Base-by-base conservation (phyloP, 2,797 vertebrate genomes). In the Sebastes taczanowskii region DNA sequence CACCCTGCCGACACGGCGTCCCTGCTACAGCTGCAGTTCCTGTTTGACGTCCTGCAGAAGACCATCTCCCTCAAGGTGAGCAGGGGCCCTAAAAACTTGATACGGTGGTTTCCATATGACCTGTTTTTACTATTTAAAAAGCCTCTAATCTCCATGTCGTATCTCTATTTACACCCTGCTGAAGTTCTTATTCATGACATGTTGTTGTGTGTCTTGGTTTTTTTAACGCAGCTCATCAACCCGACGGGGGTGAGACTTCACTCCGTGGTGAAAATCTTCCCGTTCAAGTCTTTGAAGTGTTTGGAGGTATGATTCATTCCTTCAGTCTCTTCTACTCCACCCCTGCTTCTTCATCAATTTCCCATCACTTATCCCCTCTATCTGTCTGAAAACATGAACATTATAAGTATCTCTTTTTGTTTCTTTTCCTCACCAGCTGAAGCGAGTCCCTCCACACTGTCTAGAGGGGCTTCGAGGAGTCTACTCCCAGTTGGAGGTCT, bases 1-100 rank as follows among this genome's bases (percentile, higher is more conserved):
- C 98, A 99, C 88, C 98, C 98, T 0, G 96, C 97, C 0, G 98
- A 99, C 88, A 98, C 97, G 0, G 80, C 94, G 0, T 87, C 96
- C 11, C 95, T 99, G 83, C 96, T 99, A 7, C 96, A 97, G 89
- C 96, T 98, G 23, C 98, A 99, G 93, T 98, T 99, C 85, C 96
- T 99, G 63, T 99, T 99, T 18, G 98, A 99, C 10, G 88, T 99
- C 85, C 91, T 99, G 66, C 98, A 99, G 95, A 99, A 98, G 90
- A 98, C 98, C 0, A 60, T 97, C 64, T 98, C 98, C 0, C 95
- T 99, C 20, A 99, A 99, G 97, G 98, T 99, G 77, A 34, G 30
- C 4, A 5, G 5, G n/a, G 23, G n/a, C 1, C 9, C n/a, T n/a
- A 30, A 3, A 27, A 11, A 42, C 2, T 7, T 1, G 27, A 11